Evolutionary conservation across 2,797 vertebrate genomes (phyloP).

Genomic region (Halcyon leucocephala): DNA sequence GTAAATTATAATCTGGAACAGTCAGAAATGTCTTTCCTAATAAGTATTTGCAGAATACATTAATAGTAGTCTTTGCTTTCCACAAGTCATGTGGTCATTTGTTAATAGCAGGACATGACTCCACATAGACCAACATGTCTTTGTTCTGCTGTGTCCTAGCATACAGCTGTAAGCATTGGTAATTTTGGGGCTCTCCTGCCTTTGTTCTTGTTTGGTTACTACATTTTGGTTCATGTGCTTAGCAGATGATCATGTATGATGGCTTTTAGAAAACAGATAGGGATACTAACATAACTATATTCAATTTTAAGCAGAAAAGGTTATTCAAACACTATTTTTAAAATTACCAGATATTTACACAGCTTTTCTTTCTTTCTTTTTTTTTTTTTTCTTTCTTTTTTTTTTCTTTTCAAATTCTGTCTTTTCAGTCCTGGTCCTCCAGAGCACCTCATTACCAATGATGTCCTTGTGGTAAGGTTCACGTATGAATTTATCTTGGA

Average conservation of each 20-base stretch:
- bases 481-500: background rate
- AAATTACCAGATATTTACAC: background rate
- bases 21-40: conserved; percentile 2
- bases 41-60: conserved; percentile 2
- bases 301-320: background rate
- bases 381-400: background rate
- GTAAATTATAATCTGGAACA: background rate
- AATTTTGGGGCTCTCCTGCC: background rate
- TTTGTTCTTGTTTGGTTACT: background rate
- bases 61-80: conserved; percentile 32
- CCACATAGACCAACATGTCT: background rate
- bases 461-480: conserved; percentile 84
- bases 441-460: conserved; percentile 80
- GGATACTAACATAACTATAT: background rate
- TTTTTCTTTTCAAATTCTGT: background rate
- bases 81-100: background rate
- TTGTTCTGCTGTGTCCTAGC: conserved; percentile 2
- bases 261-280: background rate
- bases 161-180: background rate
- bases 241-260: background rate
- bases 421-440: conserved; percentile 75
- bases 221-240: background rate
- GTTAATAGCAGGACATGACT: background rate
- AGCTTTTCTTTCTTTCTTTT: background rate
- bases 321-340: background rate